Evolutionary conservation across 2,797 vertebrate species (phyloP).

Genomic region (Lagodon rhomboides): DNA sequence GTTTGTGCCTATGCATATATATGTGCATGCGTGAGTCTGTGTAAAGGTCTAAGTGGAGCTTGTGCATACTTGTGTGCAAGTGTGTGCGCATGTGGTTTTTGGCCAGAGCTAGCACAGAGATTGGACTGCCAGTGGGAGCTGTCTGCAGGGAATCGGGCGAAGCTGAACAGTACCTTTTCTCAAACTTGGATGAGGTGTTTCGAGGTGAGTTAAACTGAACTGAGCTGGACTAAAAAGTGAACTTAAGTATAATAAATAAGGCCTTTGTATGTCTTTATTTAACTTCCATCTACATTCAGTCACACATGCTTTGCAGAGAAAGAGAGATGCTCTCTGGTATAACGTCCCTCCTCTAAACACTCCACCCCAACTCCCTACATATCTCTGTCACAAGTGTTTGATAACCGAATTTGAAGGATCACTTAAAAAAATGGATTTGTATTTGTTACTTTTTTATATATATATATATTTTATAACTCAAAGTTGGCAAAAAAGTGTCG

Average conservation of each 20-base stretch:
- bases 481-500: slow-evolving; percentile 1
- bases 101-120: slow-evolving; percentile 53
- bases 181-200: slow-evolving; percentile 46
- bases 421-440: too few relatives aligned
- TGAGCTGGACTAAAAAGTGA: slow-evolving; percentile 18
- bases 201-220: slow-evolving; percentile 37
- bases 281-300: neutral
- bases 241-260: slow-evolving; percentile 4
- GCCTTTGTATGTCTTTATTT: neutral
- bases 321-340: too few relatives aligned
- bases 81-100: slow-evolving; percentile 71
- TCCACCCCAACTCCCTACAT: too few relatives aligned
- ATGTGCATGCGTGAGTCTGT: slow-evolving; percentile 42
- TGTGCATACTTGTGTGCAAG: slow-evolving; percentile 43
- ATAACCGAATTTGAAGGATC: too few relatives aligned
- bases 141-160: slow-evolving; percentile 70
- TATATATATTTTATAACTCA: neutral
- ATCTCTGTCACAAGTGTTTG: too few relatives aligned
- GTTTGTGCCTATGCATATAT: slow-evolving; percentile 40
- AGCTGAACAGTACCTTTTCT: slow-evolving; percentile 59
- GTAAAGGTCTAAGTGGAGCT: slow-evolving; percentile 60
- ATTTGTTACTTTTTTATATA: neutral
- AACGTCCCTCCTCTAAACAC: too few relatives aligned
- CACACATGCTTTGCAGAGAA: too few relatives aligned
- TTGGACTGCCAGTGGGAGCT: slow-evolving; percentile 61